These are phyloP conservation scores for Brachymystax lenok DNA, from an alignment of 2,797 vertebrate species.

Conservation along the genomic window DNA sequence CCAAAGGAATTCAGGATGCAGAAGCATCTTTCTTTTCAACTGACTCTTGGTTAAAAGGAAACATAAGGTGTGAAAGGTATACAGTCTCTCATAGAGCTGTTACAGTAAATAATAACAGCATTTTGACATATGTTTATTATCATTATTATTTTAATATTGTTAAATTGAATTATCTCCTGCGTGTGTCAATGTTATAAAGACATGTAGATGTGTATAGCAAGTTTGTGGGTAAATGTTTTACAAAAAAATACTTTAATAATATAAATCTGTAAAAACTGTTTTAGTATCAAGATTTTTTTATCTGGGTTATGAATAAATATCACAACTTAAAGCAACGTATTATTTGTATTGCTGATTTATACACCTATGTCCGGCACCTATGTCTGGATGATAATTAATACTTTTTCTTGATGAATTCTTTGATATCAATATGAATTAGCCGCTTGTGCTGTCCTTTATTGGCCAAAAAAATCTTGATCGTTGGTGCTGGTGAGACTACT, in stretches of 20 bases:
- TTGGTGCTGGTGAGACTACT: not conserved
- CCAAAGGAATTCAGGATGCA: slow-evolving; percentile 46
- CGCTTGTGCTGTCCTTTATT: not conserved
- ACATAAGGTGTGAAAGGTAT: slow-evolving; percentile 49
- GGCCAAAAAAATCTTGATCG: not conserved
- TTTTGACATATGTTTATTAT: slow-evolving; percentile 51
- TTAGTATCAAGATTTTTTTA: slow-evolving; percentile 84
- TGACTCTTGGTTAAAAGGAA: not conserved
- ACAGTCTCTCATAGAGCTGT: slow-evolving; percentile 60
- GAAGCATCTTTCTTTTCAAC: slow-evolving; percentile 50
- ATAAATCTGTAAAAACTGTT: slow-evolving; percentile 82
- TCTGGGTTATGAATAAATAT: slow-evolving; percentile 83
- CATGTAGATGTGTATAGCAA: slow-evolving; percentile 82
- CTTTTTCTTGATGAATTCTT: not conserved
- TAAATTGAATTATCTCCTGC: slow-evolving; percentile 39
- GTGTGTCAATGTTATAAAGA: slow-evolving; percentile 52
- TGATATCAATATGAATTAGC: not conserved
- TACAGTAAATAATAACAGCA: slow-evolving; percentile 63
- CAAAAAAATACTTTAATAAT: slow-evolving; percentile 75
- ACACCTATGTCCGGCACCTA: not conserved
- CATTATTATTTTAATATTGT: slow-evolving; percentile 45
- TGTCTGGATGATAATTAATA: not conserved
- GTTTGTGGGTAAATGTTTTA: slow-evolving; percentile 74
- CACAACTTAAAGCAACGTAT: slow-evolving; percentile 50
- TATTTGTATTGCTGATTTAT: slow-evolving; percentile 8